Evolutionary conservation across 1,140 invertebrate genomes (phyloP), one percentile per base, ranked within the genome.

Genomic region (Thalassaphorura encarpata): DNA sequence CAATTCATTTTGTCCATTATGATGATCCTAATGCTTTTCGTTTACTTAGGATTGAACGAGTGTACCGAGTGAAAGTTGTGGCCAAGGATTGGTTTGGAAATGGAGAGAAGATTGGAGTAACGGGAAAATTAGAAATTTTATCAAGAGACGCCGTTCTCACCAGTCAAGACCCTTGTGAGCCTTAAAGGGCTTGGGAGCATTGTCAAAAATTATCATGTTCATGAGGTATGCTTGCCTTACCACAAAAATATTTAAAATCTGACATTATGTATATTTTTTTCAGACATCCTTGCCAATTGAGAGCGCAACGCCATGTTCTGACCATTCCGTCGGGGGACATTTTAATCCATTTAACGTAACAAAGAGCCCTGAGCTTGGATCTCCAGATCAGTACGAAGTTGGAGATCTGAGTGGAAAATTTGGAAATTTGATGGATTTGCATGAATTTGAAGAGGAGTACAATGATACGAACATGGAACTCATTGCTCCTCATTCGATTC

Each of bases 361-460:
- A 67, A 69, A 74, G 1, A 77, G 76, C 24, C 84, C 84, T 1
- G 72, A 74, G 1, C 75, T 76, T 64, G 72, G 88, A 36, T 88
- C 83, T 0, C 78, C 78, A 16, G 89, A 94, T 74, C 83, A 89
- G 66, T 92, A 90, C 68, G 83, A 88, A 74, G 78, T 92, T 64
- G 92, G 92, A 0, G 88, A 95, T 71, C 70, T 97, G 0, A 90
- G 88, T 68, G 83, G 85, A 18, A 97, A 96, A 74, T 91, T 88
- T 70, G 92, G 90, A 0, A 62, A 63, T 0, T 58, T 80, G 13
- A 64, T 68, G 15, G 69, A 66, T 21, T 60, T 68, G 27, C 62
- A 67, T 18, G 73, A 76, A 2, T 67, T 87, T 2, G 78, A 83
- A 42, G 71, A 73, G 13, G 70, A 71, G 33, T 88, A 82, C 66